Evolutionary conservation across 2,888 invertebrate genomes (phyloP).

Genomic region (Caenorhabditis sp.): DNA sequence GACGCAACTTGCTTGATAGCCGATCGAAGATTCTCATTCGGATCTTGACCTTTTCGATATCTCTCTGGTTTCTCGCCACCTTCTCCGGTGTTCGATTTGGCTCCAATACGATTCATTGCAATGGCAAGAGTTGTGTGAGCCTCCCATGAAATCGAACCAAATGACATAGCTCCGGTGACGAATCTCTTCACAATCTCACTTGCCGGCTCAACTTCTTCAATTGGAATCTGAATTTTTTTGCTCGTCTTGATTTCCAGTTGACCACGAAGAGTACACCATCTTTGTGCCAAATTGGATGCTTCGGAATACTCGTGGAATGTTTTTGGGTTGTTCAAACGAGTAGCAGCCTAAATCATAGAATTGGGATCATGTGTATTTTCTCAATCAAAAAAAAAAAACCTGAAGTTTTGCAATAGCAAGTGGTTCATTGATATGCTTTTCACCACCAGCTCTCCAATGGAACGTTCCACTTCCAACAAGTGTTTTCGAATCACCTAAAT

Average conservation of each 20-base stretch:
- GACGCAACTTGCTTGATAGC: conserved; percentile 96
- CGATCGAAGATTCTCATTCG: conserved; percentile 84
- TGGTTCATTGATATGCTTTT: conserved; percentile 97
- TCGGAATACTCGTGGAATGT: conserved; percentile 87
- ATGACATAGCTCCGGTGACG: conserved; percentile 92
- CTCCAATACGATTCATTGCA: conserved; percentile 96
- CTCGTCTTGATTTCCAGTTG: conserved; percentile 85
- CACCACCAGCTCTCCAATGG: conserved; percentile 89
- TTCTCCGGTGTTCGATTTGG: conserved; percentile 98
- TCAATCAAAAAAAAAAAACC: conserved; percentile 71
- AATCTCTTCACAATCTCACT: conserved; percentile 93
- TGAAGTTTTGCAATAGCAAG: conserved; percentile 81
- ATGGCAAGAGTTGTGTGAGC: conserved; percentile 92
- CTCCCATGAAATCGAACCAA: conserved; percentile 94
- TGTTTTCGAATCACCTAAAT: conserved; percentile 79
- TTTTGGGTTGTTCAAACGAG: conserved; percentile 80
- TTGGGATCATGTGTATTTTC: background rate
- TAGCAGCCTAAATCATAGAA: conserved; percentile 81
- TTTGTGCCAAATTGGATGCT: conserved; percentile 85
- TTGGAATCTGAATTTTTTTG: conserved; percentile 81
- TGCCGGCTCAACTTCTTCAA: conserved; percentile 90
- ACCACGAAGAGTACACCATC: conserved; percentile 77
- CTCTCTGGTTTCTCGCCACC: conserved; percentile 81
- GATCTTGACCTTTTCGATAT: conserved; percentile 79
- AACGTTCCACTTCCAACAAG: conserved; percentile 89